Percentiles rank a stretch among this genome's conserved stretches.
Conservation (phyloP, 2,888 invertebrate species). For the Muscina levida region DNA sequence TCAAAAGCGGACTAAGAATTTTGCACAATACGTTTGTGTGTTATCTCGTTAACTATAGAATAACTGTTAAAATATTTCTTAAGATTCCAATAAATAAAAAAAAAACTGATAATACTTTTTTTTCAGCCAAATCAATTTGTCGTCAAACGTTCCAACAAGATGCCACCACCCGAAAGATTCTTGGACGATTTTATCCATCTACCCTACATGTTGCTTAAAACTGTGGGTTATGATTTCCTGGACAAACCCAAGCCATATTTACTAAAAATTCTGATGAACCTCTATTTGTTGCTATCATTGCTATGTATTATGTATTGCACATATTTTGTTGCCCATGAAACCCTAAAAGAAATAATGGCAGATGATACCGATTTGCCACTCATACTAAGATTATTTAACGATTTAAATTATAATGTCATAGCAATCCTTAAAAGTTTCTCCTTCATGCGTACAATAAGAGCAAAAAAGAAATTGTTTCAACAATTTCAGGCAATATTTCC, state of each 20-base stretch:
- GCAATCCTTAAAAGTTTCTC: background rate
- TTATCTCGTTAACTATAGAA: too few species aligned
- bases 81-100: too few species aligned
- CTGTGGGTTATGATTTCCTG: conserved; percentile 31
- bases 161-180: background rate
- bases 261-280: background rate
- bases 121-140: too few species aligned
- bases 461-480: background rate
- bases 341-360: background rate
- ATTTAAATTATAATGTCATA: background rate
- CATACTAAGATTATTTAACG: background rate
- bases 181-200: conserved; percentile 9
- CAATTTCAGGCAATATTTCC: background rate
- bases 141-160: too few species aligned
- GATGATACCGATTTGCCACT: background rate
- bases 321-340: background rate
- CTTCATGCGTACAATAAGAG: background rate
- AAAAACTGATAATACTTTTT: too few species aligned
- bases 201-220: background rate
- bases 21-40: too few species aligned
- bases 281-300: background rate
- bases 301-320: background rate
- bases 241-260: conserved; percentile 11
- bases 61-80: too few species aligned
- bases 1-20: too few species aligned